Evolutionary conservation across 2,888 invertebrate species (phyloP), one percentile per base, ranked within the genome.

Genomic region (Watsonalla binaria): DNA sequence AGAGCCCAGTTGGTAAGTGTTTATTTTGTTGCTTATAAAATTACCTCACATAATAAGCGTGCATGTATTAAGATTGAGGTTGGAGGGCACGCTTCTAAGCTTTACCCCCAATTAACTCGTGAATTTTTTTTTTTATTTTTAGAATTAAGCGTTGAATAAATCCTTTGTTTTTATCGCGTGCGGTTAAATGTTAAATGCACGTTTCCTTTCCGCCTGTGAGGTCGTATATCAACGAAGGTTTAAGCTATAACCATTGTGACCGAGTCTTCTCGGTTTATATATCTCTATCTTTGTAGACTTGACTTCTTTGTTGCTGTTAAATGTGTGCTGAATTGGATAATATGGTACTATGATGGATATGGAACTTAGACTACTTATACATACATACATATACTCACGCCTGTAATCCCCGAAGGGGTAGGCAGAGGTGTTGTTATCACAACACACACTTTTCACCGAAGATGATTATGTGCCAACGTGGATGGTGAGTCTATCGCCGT

Each of bases 1-100:
- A 96, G 90, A 96, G 95, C 92, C 96, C 96, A 92, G 95, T 95
- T 86, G 96, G 96, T 96, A 84, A 95, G 96, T 94, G 52, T 53
- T 37, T 45, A 46, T 50, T 55, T 8, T 9, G 1, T 42, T 5
- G 11, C 42, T 42, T n/a, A n/a, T n/a, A 47, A 24, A 24, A 24
- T 2, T 24, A n/a, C 24, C 4, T 24, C 24, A 24, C 1, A 24
- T 2, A 24, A 24, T 24, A 2, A n/a, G 24, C 24, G 24, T 24
- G 4, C 24, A 2, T 24, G 24, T 24, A 24, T 24, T 1, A 24
- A 24, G 24, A n/a, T n/a, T n/a, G n/a, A n/a, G n/a, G n/a, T n/a
- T n/a, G n/a, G n/a, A n/a, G n/a, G n/a, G n/a, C n/a, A n/a, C n/a
- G n/a, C n/a, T 24, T 24, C 24, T 24, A 24, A 24, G 24, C 24